phyloP scores from a whole-genome alignment of 2,113 vertebrate genomes.

The Ophthalmolycus amberensis region DNA sequence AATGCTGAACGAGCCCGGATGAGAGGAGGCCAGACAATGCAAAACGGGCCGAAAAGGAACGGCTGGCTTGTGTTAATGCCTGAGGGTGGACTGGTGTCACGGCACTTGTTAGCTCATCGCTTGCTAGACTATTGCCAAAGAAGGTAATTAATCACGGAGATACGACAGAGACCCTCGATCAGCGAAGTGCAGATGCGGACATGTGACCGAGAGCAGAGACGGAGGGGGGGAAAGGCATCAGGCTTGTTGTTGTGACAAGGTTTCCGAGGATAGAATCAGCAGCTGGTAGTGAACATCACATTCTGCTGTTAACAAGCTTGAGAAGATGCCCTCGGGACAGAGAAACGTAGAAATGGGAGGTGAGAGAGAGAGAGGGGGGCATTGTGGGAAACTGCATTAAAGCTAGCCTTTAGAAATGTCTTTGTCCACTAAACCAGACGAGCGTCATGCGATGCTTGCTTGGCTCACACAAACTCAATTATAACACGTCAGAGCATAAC shows the following conservation, averaged over 20 bases:
- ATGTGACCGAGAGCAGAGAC: constrained; percentile 46
- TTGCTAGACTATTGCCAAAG: constrained; percentile 32
- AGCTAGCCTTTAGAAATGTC: constrained; percentile 12
- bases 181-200: constrained; percentile 29
- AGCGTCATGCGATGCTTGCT: constrained; percentile 45
- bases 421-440: constrained; percentile 29
- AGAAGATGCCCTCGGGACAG: constrained; percentile 19
- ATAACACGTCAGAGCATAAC: constrained; percentile 28
- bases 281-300: background rate
- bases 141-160: constrained; percentile 27
- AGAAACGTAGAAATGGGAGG: background rate
- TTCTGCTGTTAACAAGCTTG: constrained; percentile 22
- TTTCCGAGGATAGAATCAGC: constrained; percentile 26
- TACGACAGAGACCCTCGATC: background rate
- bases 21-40: constrained; percentile 72
- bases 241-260: constrained; percentile 48
- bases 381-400: constrained; percentile 39
- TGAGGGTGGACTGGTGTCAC: constrained; percentile 48
- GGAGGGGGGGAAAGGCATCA: background rate
- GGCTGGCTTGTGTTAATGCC: constrained; percentile 59
- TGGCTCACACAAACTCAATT: constrained; percentile 42
- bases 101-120: constrained; percentile 56
- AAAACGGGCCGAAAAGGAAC: constrained; percentile 55
- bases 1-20: constrained; percentile 64
- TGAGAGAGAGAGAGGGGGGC: background rate